Base-by-base conservation (phyloP, 1,140 invertebrate genomes). In the Antheraea mylitta region DNA sequence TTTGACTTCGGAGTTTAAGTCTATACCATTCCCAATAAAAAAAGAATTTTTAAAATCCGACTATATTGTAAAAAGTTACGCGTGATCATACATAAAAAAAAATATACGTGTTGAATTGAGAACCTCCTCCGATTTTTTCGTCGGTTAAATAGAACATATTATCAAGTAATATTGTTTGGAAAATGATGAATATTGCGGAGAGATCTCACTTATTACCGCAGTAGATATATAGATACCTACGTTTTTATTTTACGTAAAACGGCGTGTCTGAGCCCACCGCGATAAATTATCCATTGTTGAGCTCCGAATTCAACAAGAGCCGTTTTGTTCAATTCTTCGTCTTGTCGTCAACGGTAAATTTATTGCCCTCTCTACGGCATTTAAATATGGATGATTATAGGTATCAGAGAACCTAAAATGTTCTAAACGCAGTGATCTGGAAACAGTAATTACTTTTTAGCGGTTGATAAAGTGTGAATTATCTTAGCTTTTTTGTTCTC, bases 261-360 rank as follows among this genome's bases (percentile, higher is more conserved):
- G 78, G 74, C 76, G 75, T 79, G 73, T 72, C 76, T 81, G 76
- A 80, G 78, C 74, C 82, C 80, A 77, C 81, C 82, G 82, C 87
- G 82, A 91, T 91, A 90, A 90, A 91, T 91, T 91, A 90, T 87
- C 89, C 77, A 90, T 90, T 91, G 87, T 90, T 83, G 77, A 76
- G 76, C 76, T 71, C 76, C 77, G 79, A 86, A 87, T 91, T 83
- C 87, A 84, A 86, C 85, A 87, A 84, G 86, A 85, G 79, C 82
- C 81, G 85, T 87, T 91, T 90, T 91, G 89, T 90, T 89, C 87
- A 86, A 89, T 89, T 89, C 87, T 89, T 87, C 82, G 85, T 85
- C 81, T 89, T 82, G 78, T 88, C 83, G 83, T 91, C 86, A 90
- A 91, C 87, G 83, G 88, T 71, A 83, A 90, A 89, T 89, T 91